A percentile compares a stretch with the other conserved stretches of the same genome.
Conservation (phyloP, 2,113 vertebrate genomes). For the Oryctolagus cuniculus region mOryCun1.1 NC_091432.1:68139001-68139500, state of each 20-base stretch:
- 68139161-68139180: no score
- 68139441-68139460: background rate
- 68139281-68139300: slow-evolving; percentile 4
- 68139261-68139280: background rate
- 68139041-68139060: no score
- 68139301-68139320: background rate
- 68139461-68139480: background rate
- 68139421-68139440: background rate
- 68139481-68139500: background rate
- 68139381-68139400: no score
- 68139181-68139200: no score
- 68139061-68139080: no score
- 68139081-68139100: no score
- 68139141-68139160: no score
- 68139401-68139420: background rate
- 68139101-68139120: no score
- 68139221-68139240: background rate
- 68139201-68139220: no score
- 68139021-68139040: no score
- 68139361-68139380: slow-evolving; percentile 32
- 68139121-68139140: no score
- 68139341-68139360: background rate
- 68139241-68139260: background rate
- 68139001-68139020: no score
- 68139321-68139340: slow-evolving; percentile 20